These are phyloP conservation scores for Myxocyprinus asiaticus DNA, from an alignment of 2,113 vertebrate genomes.

Conservation along the genomic window DNA sequence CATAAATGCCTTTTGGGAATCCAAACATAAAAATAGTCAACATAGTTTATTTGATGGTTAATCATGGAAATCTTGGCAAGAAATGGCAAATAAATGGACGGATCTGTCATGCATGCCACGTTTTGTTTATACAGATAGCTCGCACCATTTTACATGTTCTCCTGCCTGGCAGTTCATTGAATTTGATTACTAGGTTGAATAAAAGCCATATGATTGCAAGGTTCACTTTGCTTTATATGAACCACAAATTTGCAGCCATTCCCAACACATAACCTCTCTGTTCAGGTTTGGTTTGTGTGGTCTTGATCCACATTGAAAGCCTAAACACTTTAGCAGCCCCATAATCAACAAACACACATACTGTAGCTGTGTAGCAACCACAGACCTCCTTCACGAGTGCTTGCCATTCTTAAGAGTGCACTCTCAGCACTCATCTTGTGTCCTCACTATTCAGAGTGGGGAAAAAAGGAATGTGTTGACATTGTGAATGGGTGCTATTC, in stretches of 20 bases:
- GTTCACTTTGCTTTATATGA: constrained; percentile 42
- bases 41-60: background rate
- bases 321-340: constrained; percentile 42
- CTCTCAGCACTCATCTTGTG: background rate
- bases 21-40: no score
- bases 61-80: constrained; percentile 29
- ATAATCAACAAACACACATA: constrained; percentile 34
- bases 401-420: constrained; percentile 18
- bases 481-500: constrained; percentile 34
- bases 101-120: constrained; percentile 58
- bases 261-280: constrained; percentile 54
- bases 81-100: constrained; percentile 61
- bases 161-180: constrained; percentile 50
- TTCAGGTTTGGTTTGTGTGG: constrained; percentile 52
- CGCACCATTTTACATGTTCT: constrained; percentile 39
- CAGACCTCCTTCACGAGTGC: constrained; percentile 34
- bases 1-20: no score
- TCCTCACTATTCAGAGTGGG: constrained; percentile 8
- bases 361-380: constrained; percentile 28
- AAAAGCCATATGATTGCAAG: constrained; percentile 24
- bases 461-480: constrained; percentile 41
- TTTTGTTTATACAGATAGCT: constrained; percentile 65
- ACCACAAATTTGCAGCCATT: constrained; percentile 46
- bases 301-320: constrained; percentile 53
- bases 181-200: constrained; percentile 43